Base-by-base conservation (phyloP, 2,113 vertebrate genomes). In the Aspidoscelis tigris region DNA sequence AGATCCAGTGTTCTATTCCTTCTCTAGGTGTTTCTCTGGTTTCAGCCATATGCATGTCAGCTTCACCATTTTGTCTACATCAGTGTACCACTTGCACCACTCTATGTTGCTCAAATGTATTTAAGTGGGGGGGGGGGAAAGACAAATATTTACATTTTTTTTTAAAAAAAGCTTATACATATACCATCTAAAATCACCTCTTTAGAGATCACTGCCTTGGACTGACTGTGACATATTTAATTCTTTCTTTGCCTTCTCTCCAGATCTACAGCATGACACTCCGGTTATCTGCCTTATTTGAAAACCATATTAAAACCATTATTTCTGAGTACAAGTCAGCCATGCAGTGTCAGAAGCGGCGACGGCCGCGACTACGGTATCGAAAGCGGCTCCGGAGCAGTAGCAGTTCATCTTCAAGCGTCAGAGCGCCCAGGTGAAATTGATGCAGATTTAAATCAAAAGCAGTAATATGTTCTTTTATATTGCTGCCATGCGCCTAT, bases 241-340 rank as follows among this genome's bases (percentile, higher is more conserved):
- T 11, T 1, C 0, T 89, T 70, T 86, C 86, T 41, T 39, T 33
- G 50, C 9, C 16, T 2, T 24, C 16, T 71, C 82, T 89, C 47
- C 90, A 99, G 99, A 98, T 99, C 89, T 99, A 98, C 91, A 98
- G 96, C 91, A 98, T 99, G 98, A 99, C 98, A 3, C 97, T 99
- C 91, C 97, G 97, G 91, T 93, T 99, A 84, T 99, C 98, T 39
- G 98, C 98, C 89, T 98, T 97, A 93, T 99, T 99, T 93, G 99
- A 99, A 95, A 97, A 95, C 69, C 96, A 96, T 87, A 98, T 99
- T 91, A 98, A 99, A 92, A 93, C 93, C 88, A 95, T 99, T 53
- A 98, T 99, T 91, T 98, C 98, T 0, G 98, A 99, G 92, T 96
- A 97, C 94, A 99, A 99, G 93, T 97, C 97, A 24, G 97, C 97